Conservation (phyloP, 92 coral and sea anemone genomes). For the Palythoa caribaeorum region DNA sequence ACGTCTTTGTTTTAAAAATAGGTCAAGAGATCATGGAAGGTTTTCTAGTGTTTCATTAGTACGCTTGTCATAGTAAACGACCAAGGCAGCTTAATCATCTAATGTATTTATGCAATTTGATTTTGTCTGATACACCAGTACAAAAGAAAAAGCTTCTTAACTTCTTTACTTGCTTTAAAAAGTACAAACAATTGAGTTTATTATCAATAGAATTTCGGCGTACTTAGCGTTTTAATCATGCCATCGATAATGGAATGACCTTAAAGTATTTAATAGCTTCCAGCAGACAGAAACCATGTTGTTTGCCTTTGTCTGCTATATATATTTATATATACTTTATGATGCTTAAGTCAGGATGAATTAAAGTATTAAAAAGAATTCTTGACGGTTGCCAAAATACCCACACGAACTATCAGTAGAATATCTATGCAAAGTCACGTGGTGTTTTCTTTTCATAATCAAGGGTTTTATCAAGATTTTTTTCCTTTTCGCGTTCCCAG, state of each 20-base stretch:
- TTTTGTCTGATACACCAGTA: neutral
- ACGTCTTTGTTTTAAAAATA: conserved; percentile 11
- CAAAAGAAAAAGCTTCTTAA: neutral
- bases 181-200: neutral
- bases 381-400: neutral
- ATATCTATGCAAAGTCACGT: neutral
- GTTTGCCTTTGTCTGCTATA: neutral
- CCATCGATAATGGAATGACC: conserved; percentile 1
- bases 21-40: conserved; percentile 35
- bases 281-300: neutral
- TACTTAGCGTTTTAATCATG: neutral
- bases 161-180: neutral
- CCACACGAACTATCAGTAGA: neutral
- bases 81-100: neutral
- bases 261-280: neutral
- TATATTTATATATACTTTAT: neutral
- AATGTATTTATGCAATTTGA: neutral
- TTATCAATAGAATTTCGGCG: neutral
- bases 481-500: neutral
- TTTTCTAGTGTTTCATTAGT: neutral
- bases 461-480: neutral
- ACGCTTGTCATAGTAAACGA: neutral
- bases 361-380: neutral
- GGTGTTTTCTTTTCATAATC: neutral
- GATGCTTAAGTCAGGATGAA: neutral